These are phyloP conservation scores for Vespertilio murinus DNA, from an alignment of 2,797 vertebrate species.

Conservation along the genomic window DNA sequence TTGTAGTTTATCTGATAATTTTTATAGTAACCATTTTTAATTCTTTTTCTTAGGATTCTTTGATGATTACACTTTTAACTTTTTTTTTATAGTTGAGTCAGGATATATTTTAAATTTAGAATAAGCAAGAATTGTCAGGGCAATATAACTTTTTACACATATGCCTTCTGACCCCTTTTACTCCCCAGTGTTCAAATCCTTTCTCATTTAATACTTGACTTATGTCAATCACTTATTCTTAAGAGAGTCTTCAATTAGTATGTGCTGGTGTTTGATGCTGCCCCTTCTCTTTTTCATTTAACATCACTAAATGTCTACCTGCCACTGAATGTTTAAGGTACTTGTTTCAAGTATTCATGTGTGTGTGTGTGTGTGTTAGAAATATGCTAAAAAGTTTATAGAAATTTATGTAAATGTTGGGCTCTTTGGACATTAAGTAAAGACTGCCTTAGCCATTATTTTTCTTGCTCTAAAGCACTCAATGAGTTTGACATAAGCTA, in stretches of 20 bases:
- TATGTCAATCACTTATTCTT: conserved; percentile 38
- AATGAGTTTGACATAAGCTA: conserved; percentile 40
- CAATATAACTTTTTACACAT: neutral
- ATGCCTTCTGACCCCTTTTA: conserved; percentile 9
- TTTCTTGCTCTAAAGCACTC: conserved; percentile 49
- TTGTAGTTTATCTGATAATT: conserved; percentile 5
- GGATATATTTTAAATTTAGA: neutral
- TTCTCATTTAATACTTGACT: conserved; percentile 23
- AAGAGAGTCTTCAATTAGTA: neutral
- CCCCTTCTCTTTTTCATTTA: neutral
- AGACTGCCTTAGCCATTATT: neutral
- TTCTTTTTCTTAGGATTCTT: neutral
- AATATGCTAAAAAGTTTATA: neutral
- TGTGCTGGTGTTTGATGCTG: neutral
- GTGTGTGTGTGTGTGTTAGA: neutral
- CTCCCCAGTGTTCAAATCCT: neutral
- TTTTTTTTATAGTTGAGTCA: neutral
- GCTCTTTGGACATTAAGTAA: conserved; percentile 53
- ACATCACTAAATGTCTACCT: neutral
- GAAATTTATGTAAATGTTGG: neutral
- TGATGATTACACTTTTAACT: neutral
- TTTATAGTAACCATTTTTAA: neutral
- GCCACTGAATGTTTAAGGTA: neutral
- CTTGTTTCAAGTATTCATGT: neutral
- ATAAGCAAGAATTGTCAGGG: neutral